A percentile compares a stretch with the other conserved stretches of the same genome.
Conservation (phyloP, 1,140 invertebrate species). For the Drosophila lowei region DNA sequence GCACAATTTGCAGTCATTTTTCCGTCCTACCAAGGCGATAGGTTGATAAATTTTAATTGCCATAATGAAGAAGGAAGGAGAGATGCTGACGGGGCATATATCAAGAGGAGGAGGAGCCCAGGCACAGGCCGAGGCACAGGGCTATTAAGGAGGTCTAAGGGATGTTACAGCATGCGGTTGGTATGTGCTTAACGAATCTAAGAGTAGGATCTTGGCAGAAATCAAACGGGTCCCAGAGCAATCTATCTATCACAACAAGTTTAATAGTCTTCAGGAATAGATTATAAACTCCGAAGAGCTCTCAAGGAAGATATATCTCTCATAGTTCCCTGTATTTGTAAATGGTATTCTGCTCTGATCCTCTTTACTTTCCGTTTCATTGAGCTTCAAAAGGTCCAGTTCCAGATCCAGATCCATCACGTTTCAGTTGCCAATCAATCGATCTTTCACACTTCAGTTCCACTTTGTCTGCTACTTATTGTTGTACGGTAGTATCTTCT, state of each 20-base stretch:
- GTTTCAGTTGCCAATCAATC: constrained; percentile 50
- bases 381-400: constrained; percentile 9
- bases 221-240: too few relatives aligned
- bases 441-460: constrained; percentile 66
- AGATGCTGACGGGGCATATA: constrained; percentile 15
- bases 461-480: constrained; percentile 50
- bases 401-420: constrained; percentile 26
- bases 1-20: constrained; percentile 32
- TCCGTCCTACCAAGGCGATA: constrained; percentile 21
- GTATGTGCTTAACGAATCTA: too few relatives aligned
- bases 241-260: too few relatives aligned
- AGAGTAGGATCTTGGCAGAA: too few relatives aligned
- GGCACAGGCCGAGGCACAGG: too few relatives aligned
- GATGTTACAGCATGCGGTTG: too few relatives aligned
- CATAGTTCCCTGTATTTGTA: too few relatives aligned
- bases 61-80: constrained; percentile 11
- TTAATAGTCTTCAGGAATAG: too few relatives aligned
- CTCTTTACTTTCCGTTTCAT: background rate
- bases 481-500: constrained; percentile 46
- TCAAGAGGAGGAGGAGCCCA: background rate
- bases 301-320: too few relatives aligned
- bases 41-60: constrained; percentile 44
- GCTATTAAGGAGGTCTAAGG: background rate
- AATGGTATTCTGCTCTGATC: too few relatives aligned
- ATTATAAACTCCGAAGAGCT: too few relatives aligned